phyloP scores from a whole-genome alignment of 2,797 vertebrate genomes.

The Hafferia zeledoni region DNA sequence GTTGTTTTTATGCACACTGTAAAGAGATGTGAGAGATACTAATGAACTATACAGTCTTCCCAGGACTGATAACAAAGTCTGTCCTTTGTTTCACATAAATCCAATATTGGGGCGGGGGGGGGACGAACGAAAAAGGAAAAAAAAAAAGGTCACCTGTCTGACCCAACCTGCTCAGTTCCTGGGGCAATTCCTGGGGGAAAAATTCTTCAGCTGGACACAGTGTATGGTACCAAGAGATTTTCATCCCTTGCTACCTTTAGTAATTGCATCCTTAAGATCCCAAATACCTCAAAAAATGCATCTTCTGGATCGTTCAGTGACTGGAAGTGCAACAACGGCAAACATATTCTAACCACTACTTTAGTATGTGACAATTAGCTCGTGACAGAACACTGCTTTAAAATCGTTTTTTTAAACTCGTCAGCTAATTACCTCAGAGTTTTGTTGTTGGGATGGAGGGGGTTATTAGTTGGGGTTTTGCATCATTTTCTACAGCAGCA shows the following conservation, averaged over 20 bases:
- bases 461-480: background rate
- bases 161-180: background rate
- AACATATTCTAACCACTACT: background rate
- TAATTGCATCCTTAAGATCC: background rate
- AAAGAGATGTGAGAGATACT: background rate
- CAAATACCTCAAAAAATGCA: background rate
- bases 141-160: background rate
- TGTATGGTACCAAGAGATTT: background rate
- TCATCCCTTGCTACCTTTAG: background rate
- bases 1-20: background rate
- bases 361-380: background rate
- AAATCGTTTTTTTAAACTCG: background rate
- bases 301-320: background rate
- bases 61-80: background rate
- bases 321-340: background rate
- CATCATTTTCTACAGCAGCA: background rate
- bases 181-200: background rate
- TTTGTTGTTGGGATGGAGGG: rapidly evolving
- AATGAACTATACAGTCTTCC: background rate
- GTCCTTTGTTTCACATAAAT: background rate
- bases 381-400: background rate
- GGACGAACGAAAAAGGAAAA: too few species aligned
- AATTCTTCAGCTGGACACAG: background rate
- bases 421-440: background rate
- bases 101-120: rapidly evolving